Base-by-base conservation (phyloP, 2,113 vertebrate species). In the Apaloderma vittatum region DNA sequence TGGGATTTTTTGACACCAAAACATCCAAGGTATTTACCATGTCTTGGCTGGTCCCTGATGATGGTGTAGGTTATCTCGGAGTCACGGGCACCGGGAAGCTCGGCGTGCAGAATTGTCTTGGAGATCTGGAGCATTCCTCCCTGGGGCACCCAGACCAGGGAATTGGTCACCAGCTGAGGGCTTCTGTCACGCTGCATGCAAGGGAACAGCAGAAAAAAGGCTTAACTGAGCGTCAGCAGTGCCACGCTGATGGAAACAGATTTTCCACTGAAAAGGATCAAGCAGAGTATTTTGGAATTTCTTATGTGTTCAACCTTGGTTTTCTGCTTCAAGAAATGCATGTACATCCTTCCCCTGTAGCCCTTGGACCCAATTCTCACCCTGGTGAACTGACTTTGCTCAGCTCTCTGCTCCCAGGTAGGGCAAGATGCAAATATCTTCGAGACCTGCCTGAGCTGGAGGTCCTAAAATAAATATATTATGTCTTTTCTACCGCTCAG, bases 81-180 rank as follows among this genome's bases (percentile, higher is more conserved):
- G 18, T 98, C 97, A 5, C 61, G 87, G 91, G 97, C 94, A 11
- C 98, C 99, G 1, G 98, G 97, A 45, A 98, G 97, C 89, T 98
- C 72, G 0, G 98, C 97, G 21, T 96, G 97, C 91, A 99, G 97
- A 91, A 99, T 97, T n/a, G 97, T 98, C 74, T 84, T 98, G 80
- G 99, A 98, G 63, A 99, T 98, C 15, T 99, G 99, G 9, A 99
- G 98, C 99, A 99, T 99, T 2, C 99, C 99, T 3, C 99, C 99
- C 92, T 99, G 98, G n/a, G 98, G 99, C 58, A 99, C 99, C 99
- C 99, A 99, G 11, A 99, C 98, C 91, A 98, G 52, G 4, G 98
- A 98, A n/a, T 98, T 97, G 11, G 98, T 97, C 59, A 97, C 94
- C 32, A 99, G 88, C 3, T 58, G 97, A 51, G 98, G 98, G 48